phyloP scores from a whole-genome alignment of 2,888 invertebrate genomes.

The Tigriopus californicus region DNA sequence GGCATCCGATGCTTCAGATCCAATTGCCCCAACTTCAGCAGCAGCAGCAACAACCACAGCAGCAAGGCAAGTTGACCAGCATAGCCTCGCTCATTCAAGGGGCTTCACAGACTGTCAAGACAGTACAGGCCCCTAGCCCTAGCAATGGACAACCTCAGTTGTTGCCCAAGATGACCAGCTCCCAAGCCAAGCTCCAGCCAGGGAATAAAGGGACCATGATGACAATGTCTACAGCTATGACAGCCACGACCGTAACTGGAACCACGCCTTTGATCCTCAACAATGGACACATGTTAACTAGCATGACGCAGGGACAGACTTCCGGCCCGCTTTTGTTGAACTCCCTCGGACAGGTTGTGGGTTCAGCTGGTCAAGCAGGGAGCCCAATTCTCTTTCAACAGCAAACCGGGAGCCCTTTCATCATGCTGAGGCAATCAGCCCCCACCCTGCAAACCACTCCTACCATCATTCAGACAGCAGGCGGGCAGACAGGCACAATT shows the following conservation, averaged over 20 bases:
- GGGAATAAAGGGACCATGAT: background rate
- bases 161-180: conserved; percentile 23
- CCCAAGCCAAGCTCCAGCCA: background rate
- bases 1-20: background rate
- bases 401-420: background rate
- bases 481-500: conserved; percentile 16
- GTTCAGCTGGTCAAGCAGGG: background rate
- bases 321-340: background rate
- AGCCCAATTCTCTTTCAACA: conserved; percentile 13
- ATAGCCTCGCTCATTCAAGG: conserved; percentile 1
- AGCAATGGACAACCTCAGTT: conserved; percentile 31
- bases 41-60: background rate
- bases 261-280: conserved; percentile 5
- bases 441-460: background rate
- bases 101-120: background rate
- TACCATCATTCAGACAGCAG: conserved; percentile 21
- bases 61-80: background rate
- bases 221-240: background rate
- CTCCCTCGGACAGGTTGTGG: conserved; percentile 1
- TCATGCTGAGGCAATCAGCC: conserved; percentile 2
- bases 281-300: background rate
- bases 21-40: conserved; percentile 9
- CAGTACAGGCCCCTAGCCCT: background rate
- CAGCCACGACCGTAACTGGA: background rate
- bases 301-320: background rate